A percentile compares a stretch with the other conserved stretches of the same genome.
phyloP scores from a whole-genome alignment of 2,888 invertebrate species.

The Meloe dianella region DNA sequence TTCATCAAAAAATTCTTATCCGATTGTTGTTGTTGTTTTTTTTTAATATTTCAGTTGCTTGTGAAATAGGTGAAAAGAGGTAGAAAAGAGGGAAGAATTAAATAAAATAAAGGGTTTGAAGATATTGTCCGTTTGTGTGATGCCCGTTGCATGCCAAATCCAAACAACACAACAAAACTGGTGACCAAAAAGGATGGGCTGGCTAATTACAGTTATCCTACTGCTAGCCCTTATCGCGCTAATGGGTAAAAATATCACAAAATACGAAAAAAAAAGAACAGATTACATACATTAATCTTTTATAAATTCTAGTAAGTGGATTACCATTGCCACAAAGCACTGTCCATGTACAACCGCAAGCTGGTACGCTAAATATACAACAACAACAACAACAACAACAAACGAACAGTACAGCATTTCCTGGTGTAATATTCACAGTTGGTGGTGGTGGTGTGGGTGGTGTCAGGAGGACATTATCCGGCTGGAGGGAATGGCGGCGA shows the following conservation, averaged over 20 bases:
- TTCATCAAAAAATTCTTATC: too few relatives aligned
- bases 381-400: too few relatives aligned
- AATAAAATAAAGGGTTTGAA: not conserved
- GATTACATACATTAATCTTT: not conserved
- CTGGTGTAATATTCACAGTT: conserved; percentile 62
- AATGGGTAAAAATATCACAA: conserved; percentile 51
- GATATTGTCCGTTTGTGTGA: conserved; percentile 24
- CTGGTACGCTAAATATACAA: conserved; percentile 60
- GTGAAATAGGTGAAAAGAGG: too few relatives aligned
- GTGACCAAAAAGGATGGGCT: conserved; percentile 62
- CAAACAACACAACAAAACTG: conserved; percentile 43
- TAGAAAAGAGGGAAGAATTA: too few relatives aligned
- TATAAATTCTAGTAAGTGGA: conserved; percentile 54
- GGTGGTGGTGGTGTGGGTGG: conserved; percentile 65
- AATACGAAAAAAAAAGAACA: not conserved
- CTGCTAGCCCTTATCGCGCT: conserved; percentile 59
- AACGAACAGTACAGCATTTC: conserved; percentile 48
- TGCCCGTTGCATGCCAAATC: conserved; percentile 40
- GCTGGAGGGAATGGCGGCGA: conserved; percentile 74
- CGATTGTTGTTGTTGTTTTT: too few relatives aligned
- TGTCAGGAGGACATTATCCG: conserved; percentile 63
- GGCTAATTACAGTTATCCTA: conserved; percentile 59
- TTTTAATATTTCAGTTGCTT: too few relatives aligned
- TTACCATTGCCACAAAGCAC: conserved; percentile 64
- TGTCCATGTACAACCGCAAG: conserved; percentile 64